Percentiles rank a stretch among this genome's conserved stretches.
Evolutionary conservation across 53 echinoderm and acorn worm species (phyloP).

Genomic region (Echinarachnius parma): DNA sequence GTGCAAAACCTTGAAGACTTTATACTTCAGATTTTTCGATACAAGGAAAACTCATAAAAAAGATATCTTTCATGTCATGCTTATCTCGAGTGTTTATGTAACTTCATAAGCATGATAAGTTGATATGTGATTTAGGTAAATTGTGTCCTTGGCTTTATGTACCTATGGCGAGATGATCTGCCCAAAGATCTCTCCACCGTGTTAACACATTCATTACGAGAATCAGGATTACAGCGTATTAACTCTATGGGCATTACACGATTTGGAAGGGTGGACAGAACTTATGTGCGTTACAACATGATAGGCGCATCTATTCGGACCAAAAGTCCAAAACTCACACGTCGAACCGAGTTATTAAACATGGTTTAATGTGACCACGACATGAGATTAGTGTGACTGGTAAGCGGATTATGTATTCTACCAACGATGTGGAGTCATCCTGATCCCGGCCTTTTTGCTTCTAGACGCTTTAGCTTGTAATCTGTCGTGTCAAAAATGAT

Average conservation of each 20-base stretch:
- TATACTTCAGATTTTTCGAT: no score
- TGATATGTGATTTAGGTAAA: slow-evolving; percentile 35
- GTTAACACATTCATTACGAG: no score
- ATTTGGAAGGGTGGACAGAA: no score
- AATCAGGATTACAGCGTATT: no score
- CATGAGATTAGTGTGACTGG: slow-evolving; percentile 4
- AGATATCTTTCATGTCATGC: no score
- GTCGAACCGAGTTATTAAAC: not conserved
- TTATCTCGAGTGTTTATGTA: slow-evolving; percentile 25
- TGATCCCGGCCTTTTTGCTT: no score
- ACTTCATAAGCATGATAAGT: slow-evolving; percentile 3
- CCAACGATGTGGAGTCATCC: no score
- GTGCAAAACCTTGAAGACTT: not conserved
- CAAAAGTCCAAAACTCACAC: no score
- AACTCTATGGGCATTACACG: no score
- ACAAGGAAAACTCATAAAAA: no score
- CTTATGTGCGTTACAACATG: no score
- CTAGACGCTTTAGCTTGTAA: not conserved
- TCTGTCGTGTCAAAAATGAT: slow-evolving; percentile 18
- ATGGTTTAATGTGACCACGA: slow-evolving; percentile 2
- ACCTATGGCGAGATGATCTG: not conserved
- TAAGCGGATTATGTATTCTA: slow-evolving; percentile 37
- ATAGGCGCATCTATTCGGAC: no score
- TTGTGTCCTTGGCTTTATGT: slow-evolving; percentile 19
- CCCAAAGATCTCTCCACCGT: slow-evolving; percentile 11